phyloP scores from a whole-genome alignment of 2,113 vertebrate genomes.

The Hippotragus niger region DNA sequence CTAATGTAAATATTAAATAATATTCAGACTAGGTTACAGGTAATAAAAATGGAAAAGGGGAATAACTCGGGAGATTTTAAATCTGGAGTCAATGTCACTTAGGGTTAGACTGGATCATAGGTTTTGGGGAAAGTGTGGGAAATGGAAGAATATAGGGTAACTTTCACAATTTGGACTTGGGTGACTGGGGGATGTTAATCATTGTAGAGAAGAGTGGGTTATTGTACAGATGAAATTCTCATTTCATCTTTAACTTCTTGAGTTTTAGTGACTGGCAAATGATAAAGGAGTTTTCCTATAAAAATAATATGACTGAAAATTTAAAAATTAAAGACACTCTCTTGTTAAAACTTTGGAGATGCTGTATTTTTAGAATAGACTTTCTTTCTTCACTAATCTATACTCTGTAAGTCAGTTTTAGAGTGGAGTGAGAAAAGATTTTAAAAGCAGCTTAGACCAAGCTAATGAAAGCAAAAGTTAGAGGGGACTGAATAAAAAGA shows the following conservation, averaged over 20 bases:
- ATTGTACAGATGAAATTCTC: background rate
- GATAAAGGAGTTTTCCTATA: background rate
- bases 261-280: background rate
- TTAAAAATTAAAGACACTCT: background rate
- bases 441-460: background rate
- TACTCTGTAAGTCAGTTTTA: background rate
- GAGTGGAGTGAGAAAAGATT: background rate
- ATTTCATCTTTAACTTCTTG: background rate
- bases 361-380: background rate
- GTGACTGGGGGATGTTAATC: background rate
- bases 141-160: background rate
- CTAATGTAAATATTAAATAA: background rate
- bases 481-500: background rate
- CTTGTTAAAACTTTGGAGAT: background rate
- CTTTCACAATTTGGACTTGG: background rate
- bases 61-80: background rate
- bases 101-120: background rate
- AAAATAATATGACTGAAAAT: background rate
- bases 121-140: fast-evolving
- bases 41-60: background rate
- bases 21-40: background rate
- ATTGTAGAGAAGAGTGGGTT: background rate
- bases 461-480: constrained; percentile 17
- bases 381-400: background rate
- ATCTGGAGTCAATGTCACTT: background rate